These are phyloP conservation scores for Epirrhoe alternata DNA, from an alignment of 2,888 invertebrate genomes.

Conservation along the genomic window DNA sequence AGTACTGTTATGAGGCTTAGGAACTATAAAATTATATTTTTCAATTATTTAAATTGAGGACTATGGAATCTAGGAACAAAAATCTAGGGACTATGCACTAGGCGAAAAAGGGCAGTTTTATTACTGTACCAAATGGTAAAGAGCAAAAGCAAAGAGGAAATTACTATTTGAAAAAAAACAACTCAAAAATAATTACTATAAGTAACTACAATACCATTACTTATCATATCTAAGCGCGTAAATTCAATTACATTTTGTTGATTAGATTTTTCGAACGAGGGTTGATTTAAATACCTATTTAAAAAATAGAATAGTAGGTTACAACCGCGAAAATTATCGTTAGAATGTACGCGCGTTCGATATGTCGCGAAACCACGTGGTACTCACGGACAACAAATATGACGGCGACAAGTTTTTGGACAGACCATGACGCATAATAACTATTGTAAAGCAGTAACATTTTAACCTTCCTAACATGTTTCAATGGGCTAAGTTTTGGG, in stretches of 20 bases:
- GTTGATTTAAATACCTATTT: background rate
- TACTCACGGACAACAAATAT: slow-evolving; percentile 19
- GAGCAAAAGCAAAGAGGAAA: slow-evolving; percentile 7
- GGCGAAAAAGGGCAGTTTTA: background rate
- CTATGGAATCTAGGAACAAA: background rate
- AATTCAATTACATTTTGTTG: slow-evolving; percentile 8
- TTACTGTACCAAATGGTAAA: background rate
- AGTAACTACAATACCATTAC: background rate
- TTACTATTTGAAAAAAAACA: background rate
- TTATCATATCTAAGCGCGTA: slow-evolving; percentile 23
- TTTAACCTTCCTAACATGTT: too few species aligned
- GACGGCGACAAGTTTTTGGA: slow-evolving; percentile 11
- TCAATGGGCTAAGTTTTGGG: too few species aligned
- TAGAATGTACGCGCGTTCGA: slow-evolving; percentile 25
- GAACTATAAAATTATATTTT: background rate
- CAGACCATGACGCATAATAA: slow-evolving; percentile 5
- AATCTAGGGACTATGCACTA: background rate
- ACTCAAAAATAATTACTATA: background rate
- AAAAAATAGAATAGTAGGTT: background rate
- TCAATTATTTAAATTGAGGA: background rate
- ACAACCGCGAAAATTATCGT: background rate
- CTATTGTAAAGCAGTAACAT: background rate
- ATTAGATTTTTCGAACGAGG: background rate
- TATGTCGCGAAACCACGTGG: background rate
- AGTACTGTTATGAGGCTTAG: slow-evolving; percentile 20